Conservation (phyloP, 2,797 vertebrate genomes). For the Mustela erminea region DNA sequence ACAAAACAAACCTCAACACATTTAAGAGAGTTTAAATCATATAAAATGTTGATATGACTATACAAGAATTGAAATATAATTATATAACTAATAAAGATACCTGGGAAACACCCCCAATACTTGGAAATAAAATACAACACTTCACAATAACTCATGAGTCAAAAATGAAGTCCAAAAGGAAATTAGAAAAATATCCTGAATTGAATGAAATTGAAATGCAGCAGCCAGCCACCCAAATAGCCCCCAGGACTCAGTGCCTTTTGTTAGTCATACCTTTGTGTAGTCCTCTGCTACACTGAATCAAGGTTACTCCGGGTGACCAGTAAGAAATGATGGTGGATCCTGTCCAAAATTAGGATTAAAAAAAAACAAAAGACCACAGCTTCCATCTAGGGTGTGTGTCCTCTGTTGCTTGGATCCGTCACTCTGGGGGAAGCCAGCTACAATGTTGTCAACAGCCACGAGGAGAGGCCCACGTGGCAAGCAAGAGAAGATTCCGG, state of each 20-base stretch:
- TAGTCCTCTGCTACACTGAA: neutral
- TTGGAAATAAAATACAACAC: conserved; percentile 27
- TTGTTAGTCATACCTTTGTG: neutral
- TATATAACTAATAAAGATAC: neutral
- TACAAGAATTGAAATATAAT: conserved; percentile 34
- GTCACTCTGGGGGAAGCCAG: neutral
- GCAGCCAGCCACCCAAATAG: neutral
- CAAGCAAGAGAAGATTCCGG: neutral
- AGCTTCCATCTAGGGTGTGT: neutral
- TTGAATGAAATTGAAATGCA: neutral
- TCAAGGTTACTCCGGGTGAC: neutral
- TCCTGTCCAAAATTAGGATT: neutral
- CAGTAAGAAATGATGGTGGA: neutral
- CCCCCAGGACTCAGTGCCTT: neutral
- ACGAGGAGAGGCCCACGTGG: neutral
- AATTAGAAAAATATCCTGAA: neutral
- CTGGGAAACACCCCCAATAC: neutral
- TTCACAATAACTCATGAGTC: neutral
- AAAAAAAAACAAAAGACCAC: neutral
- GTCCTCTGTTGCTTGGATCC: neutral
- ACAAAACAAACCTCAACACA: neutral
- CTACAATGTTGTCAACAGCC: neutral
- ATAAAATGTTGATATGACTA: neutral
- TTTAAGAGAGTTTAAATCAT: conserved; percentile 24
- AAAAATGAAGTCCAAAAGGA: conserved; percentile 17